Evolutionary conservation across 2,797 vertebrate species (phyloP), one percentile per base, ranked within the genome.

Genomic region (Leptoclinus maculatus): DNA sequence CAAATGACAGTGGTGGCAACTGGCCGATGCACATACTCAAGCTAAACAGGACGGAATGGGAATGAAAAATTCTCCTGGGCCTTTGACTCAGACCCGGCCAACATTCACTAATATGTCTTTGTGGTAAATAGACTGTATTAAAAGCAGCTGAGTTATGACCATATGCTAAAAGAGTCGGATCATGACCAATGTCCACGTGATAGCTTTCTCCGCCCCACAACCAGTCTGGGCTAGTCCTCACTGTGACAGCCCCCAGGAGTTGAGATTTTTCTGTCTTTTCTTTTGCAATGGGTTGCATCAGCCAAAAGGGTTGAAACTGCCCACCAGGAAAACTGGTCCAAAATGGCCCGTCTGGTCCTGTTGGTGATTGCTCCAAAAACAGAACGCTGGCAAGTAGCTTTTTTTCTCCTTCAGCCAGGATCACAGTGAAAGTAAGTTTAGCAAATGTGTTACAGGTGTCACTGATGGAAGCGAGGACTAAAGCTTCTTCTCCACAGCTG

Each of bases 361-460:
- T 10, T 68, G 62, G 41, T 29, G 58, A 64, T 63, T 45, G 41
- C 47, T 66, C 23, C 12, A 45, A 66, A 80, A 56, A 27, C 57
- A 23, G 13, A 66, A 66, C 5, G 29, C 9, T 58, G 66, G 49
- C 41, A 62, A 36, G 43, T 21, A 3, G 23, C 49, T 2, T 56
- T 56, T 58, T 53, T 39, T 47, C 7, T 66, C 23, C n/a, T 12
- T 54, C 25, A 64, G 62, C 58, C 66, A 49, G 21, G 70, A 73
- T 69, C 27, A 5, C 9, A 12, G 23, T 41, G 19, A 14, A 74
- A n/a, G 23, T 43, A 21, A 32, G 41, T 49, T 49, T 78, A 64
- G 43, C 56, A 63, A 27, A 39, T 36, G 38, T 75, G 47, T 69
- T 78, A 66, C 80, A 70, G 56, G 65, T 76, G 71, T 78, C 49